These are phyloP conservation scores for Ditylenchus dipsaci DNA, from an alignment of 1,140 invertebrate genomes.

Conservation along the genomic window DNA sequence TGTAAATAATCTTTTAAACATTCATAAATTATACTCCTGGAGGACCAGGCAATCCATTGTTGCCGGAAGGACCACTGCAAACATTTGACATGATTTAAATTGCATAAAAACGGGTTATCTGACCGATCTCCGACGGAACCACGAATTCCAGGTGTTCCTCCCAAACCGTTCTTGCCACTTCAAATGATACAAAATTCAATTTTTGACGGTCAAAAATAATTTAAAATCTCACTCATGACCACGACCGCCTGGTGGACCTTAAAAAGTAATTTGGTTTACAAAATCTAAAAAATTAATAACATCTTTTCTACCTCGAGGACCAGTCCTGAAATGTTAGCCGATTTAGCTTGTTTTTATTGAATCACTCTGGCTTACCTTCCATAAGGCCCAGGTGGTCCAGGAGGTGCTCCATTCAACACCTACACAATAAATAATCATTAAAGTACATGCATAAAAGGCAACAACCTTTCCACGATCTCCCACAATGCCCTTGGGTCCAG, in stretches of 20 bases:
- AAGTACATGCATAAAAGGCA: neutral
- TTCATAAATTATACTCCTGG: conserved; percentile 18
- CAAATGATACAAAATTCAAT: neutral
- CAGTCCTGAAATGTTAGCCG: neutral
- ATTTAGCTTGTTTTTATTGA: neutral
- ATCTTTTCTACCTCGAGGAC: neutral
- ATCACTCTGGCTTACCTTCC: neutral
- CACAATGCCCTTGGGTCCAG: conserved; percentile 39
- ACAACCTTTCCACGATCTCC: conserved; percentile 47
- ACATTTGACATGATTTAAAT: conserved; percentile 12
- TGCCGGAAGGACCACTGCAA: conserved; percentile 34
- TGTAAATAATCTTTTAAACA: neutral
- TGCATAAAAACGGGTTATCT: conserved; percentile 7
- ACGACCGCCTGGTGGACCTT: conserved; percentile 29
- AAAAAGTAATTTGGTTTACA: neutral
- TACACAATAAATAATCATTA: conserved; percentile 1
- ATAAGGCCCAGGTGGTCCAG: conserved; percentile 43
- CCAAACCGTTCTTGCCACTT: conserved; percentile 32
- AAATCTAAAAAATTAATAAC: neutral
- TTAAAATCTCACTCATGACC: conserved; percentile 21
- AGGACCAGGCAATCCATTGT: conserved; percentile 38
- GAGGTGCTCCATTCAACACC: conserved; percentile 51
- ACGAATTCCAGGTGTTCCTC: conserved; percentile 25
- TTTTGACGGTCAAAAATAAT: neutral
- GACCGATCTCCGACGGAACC: conserved; percentile 34